Conservation (phyloP, 1,140 invertebrate genomes). For the Pollicipes pollicipes region DNA sequence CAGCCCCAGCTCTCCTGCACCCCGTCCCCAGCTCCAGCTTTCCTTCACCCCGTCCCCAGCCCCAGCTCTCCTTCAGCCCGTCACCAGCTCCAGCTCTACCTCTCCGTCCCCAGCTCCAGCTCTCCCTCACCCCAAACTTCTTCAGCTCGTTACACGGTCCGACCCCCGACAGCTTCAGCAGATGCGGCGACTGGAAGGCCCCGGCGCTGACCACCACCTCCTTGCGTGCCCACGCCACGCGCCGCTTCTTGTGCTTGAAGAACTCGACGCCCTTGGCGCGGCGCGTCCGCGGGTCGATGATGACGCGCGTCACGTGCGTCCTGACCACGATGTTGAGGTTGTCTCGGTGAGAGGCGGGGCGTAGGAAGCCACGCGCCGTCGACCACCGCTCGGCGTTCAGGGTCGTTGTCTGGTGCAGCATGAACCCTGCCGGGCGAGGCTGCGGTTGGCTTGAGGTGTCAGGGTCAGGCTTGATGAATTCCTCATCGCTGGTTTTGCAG, state of each 20-base stretch:
- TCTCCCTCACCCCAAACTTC: slow-evolving; percentile 27
- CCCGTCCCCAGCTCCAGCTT: too few relatives aligned
- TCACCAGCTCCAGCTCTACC: too few relatives aligned
- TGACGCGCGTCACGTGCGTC: slow-evolving; percentile 46
- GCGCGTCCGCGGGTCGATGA: not conserved
- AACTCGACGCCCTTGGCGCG: not conserved
- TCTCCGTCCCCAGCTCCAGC: too few relatives aligned
- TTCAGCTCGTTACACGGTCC: slow-evolving; percentile 33
- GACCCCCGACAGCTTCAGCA: slow-evolving; percentile 39
- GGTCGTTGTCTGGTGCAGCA: slow-evolving; percentile 64
- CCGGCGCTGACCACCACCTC: slow-evolving; percentile 35
- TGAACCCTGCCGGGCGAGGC: slow-evolving; percentile 41
- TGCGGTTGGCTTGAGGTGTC: not conserved
- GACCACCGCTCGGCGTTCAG: slow-evolving; percentile 54
- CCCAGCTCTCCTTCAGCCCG: too few relatives aligned
- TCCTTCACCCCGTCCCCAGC: too few relatives aligned
- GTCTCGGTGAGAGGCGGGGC: slow-evolving; percentile 47
- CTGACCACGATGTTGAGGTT: slow-evolving; percentile 61
- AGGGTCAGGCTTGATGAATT: not conserved
- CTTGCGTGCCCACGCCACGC: slow-evolving; percentile 4
- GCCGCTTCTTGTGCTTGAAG: not conserved
- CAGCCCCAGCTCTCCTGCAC: too few relatives aligned
- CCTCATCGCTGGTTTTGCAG: not conserved
- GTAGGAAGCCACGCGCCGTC: slow-evolving; percentile 43
- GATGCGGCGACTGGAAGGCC: slow-evolving; percentile 36